Evolutionary conservation across 2,113 vertebrate genomes (phyloP), one percentile per base, ranked within the genome.

Genomic region (Megaceryle maxima): DNA sequence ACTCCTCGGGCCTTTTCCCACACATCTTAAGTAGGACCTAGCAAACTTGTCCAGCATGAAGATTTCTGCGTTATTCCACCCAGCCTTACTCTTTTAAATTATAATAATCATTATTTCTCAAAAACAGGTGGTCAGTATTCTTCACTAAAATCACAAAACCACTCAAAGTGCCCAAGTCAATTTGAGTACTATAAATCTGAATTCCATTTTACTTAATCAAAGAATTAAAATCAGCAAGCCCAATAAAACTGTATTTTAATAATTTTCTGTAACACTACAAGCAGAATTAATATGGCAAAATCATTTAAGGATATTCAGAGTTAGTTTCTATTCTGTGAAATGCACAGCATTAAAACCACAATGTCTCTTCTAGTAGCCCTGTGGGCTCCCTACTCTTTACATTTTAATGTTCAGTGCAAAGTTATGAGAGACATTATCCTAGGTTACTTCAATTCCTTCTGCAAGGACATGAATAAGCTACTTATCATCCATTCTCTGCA

Each of bases 21-120:
- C 6, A 21, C 0, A 0, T 6, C 39, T 46, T 7, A 28, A 50
- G 24, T 3, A 28, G 43, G 75, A 39, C 44, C 51, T 5, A 75
- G 41, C 10, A 82, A 73, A 57, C 5, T 6, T 2, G 16, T 35
- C 15, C 18, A 63, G 9, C 16, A 28, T 16, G 39, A 92, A 35
- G 29, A 48, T 29, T 62, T 57, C n/a, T 33, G 20, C 8, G 11
- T 5, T 82, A 85, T 11, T 17, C 7, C 28, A 77, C 4, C 11
- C 2, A 28, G 6, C 16, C 6, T 29, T 20, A 25, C 1, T 53
- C 19, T 73, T 82, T n/a, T 41, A 44, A 70, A 53, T 50, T 16
- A 39, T 9, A 62, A 69, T 56, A 37, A 69, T 35, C 2, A 33
- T 41, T 35, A 35, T 37, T 59, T 86, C 16, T 82, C 16, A 31